phyloP scores from a whole-genome alignment of 2,888 invertebrate species.

The Ophioninae sp. region DNA sequence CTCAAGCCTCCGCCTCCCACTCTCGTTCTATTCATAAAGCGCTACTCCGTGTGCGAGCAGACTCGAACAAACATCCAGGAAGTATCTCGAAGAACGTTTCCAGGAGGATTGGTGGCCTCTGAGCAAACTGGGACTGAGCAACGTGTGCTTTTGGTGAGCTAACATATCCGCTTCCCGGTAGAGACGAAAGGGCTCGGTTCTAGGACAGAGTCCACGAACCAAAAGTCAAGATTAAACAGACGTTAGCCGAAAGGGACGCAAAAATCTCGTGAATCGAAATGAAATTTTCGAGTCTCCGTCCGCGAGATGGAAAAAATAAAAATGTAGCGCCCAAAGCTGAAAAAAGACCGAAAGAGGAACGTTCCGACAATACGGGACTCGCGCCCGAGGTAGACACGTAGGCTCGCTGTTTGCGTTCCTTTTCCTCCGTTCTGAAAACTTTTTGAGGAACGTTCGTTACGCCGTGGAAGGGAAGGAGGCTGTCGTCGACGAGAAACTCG shows the following conservation, averaged over 20 bases:
- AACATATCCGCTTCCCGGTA: too few relatives aligned
- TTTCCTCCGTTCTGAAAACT: conserved; percentile 65
- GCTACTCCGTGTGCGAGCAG: not conserved
- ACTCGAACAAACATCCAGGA: conserved; percentile 65
- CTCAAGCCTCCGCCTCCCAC: conserved; percentile 2
- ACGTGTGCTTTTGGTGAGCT: not conserved
- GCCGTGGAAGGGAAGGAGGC: conserved; percentile 28
- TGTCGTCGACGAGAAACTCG: conserved; percentile 64
- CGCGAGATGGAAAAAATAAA: conserved; percentile 5
- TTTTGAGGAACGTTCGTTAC: conserved; percentile 63
- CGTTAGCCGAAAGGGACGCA: not conserved
- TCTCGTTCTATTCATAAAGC: not conserved
- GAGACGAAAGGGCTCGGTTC: not conserved
- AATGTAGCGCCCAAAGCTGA: not conserved
- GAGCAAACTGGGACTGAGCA: conserved; percentile 61
- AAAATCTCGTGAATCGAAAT: conserved; percentile 17
- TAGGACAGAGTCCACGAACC: not conserved
- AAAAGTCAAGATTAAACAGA: conserved; percentile 9
- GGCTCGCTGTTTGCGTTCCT: conserved; percentile 67
- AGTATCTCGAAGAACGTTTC: conserved; percentile 34
- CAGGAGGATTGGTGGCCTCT: conserved; percentile 70
- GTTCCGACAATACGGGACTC: conserved; percentile 67
- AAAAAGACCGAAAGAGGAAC: conserved; percentile 47
- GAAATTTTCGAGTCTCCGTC: not conserved
- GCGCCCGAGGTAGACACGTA: not conserved